These are phyloP conservation scores for Dolichopus griseipennis DNA, from an alignment of 2,888 invertebrate genomes.

Conservation along the genomic window DNA sequence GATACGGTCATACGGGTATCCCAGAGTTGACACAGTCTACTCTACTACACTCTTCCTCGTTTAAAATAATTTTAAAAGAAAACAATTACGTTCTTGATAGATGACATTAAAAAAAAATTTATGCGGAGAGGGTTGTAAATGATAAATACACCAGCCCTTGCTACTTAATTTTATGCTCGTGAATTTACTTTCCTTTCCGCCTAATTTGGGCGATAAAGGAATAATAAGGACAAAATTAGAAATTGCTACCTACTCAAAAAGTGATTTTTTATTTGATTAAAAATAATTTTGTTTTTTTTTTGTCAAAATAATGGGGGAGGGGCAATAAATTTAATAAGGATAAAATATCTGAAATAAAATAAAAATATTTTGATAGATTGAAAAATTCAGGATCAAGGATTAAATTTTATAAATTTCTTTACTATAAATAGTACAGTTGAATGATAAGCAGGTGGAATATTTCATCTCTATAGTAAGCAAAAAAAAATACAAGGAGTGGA, in stretches of 20 bases:
- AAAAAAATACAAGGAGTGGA: neutral
- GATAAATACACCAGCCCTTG: no score
- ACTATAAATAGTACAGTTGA: neutral
- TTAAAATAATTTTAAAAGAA: no score
- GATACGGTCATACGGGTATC: no score
- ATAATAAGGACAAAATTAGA: neutral
- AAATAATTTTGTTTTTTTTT: neutral
- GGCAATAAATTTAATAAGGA: neutral
- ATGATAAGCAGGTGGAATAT: neutral
- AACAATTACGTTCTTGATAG: no score
- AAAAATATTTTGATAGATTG: neutral
- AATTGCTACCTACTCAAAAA: neutral
- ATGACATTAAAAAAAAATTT: no score
- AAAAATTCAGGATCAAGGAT: neutral
- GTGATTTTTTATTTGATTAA: neutral
- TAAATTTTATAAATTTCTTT: neutral
- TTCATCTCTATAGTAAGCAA: neutral
- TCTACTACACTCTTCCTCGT: no score
- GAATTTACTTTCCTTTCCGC: no score
- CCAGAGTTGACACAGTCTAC: no score
- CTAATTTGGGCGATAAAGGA: no score
- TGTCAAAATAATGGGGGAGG: no score
- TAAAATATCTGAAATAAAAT: neutral
- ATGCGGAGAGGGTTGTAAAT: no score
- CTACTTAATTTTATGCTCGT: no score